Evolutionary conservation across 2,888 invertebrate species (phyloP), one percentile per base, ranked within the genome.

Genomic region (Pammene fasciana): DNA sequence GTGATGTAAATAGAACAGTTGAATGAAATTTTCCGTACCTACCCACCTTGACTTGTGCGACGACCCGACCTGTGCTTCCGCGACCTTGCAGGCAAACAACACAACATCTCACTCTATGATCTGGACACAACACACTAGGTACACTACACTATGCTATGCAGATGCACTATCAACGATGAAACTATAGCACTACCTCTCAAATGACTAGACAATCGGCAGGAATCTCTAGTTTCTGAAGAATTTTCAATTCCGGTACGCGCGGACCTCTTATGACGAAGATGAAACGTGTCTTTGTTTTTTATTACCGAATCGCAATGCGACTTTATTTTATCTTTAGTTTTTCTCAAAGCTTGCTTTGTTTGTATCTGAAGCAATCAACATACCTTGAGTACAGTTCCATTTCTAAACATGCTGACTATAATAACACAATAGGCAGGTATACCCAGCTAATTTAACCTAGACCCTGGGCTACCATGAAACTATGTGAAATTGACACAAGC

Each of bases 21-120:
- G 90, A 91, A 91, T 90, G 91, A 90, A 88, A 86, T 85, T 87
- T 87, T 86, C 85, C 85, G 86, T 80, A 82, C 79, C 87, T 80
- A 82, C 79, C 87, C 85, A 89, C 89, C 90, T 89, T 89, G 89
- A 86, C 76, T 82, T 90, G 91, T 89, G 89, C 90, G 89, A 86
- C 91, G 89, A 89, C 90, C 90, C 86, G 86, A 84, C 84, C 79
- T 80, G 86, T 84, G 76, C 79, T 80, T 84, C 86, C 86, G 88
- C 84, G 89, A 87, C 91, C 92, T 90, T 90, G 90, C 88, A 85
- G 46, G 82, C 79, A 86, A 82, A 85, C 79, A 86, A 81, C 86
- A 82, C 86, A 82, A 85, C 84, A 85, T 82, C 80, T 67, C 80
- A 82, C 81, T 80, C 79, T 45, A 71, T 57, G 48, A 45, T 46